Conservation (phyloP, 1,140 invertebrate genomes). For the Goniozus legneri region DNA sequence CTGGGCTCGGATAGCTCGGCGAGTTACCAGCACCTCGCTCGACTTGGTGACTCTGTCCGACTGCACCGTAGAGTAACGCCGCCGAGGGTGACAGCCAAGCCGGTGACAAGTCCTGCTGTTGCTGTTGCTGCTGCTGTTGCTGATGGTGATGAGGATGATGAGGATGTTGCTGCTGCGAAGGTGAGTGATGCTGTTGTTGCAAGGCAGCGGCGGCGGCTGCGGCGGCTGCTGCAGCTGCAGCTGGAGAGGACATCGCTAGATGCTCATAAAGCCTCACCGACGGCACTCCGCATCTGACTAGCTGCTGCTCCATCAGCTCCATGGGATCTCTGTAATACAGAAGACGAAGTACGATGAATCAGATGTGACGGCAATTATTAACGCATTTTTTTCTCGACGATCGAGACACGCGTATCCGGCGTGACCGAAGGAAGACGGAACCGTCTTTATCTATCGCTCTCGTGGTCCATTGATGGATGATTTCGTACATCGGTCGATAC, state of each 20-base stretch:
- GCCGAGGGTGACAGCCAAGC: conserved; percentile 36
- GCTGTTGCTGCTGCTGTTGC: conserved; percentile 17
- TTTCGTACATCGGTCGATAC: conserved; percentile 22
- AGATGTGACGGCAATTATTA: conserved; percentile 19
- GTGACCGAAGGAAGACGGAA: background rate
- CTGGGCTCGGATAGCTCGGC: conserved; percentile 29
- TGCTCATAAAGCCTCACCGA: conserved; percentile 49
- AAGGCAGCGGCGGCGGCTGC: conserved; percentile 26
- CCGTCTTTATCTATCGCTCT: conserved; percentile 1
- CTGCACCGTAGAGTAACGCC: conserved; percentile 34
- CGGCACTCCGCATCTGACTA: conserved; percentile 50
- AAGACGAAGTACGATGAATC: background rate
- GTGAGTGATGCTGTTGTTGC: conserved; percentile 29
- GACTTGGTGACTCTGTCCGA: conserved; percentile 33
- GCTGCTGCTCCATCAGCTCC: conserved; percentile 52
- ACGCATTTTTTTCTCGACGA: conserved; percentile 18
- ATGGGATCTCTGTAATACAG: conserved; percentile 47
- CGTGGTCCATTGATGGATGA: conserved; percentile 22
- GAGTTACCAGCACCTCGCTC: conserved; percentile 2
- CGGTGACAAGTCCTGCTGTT: conserved; percentile 16
- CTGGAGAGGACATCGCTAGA: conserved; percentile 42
- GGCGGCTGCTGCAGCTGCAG: conserved; percentile 25
- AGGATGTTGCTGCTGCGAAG: conserved; percentile 35
- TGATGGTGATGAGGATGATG: conserved; percentile 29
- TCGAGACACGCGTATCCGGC: background rate